Conservation (phyloP, 2,888 invertebrate species). For the Hirtodrosophila cameraria region DNA sequence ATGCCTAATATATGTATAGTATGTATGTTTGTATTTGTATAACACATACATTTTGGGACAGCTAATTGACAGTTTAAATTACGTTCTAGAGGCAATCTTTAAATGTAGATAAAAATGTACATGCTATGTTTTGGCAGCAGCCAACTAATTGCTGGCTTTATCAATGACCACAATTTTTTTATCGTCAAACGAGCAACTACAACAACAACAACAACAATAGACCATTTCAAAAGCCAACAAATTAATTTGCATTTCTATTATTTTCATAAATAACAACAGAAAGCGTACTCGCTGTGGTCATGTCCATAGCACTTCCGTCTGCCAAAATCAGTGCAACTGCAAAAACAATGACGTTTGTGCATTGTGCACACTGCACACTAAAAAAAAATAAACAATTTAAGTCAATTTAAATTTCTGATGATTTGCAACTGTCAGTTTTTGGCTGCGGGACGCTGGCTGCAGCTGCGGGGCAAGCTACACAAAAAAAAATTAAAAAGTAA, state of each 20-base stretch:
- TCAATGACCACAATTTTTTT: conserved; percentile 55
- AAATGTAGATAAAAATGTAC: conserved; percentile 23
- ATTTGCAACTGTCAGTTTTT: conserved; percentile 78
- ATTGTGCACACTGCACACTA: too few relatives aligned
- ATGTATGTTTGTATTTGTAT: conserved; percentile 2
- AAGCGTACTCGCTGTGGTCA: conserved; percentile 34
- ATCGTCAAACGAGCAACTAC: too few relatives aligned
- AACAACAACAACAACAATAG: conserved; percentile 4
- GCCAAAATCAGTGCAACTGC: conserved; percentile 58
- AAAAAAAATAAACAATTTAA: conserved; percentile 75
- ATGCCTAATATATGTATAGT: conserved; percentile 7
- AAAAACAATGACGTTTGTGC: conserved; percentile 53
- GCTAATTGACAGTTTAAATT: conserved; percentile 74
- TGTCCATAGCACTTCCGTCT: conserved; percentile 41
- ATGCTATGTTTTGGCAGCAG: conserved; percentile 13
- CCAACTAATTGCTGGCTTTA: conserved; percentile 71
- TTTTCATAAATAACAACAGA: conserved; percentile 74
- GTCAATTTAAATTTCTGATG: conserved; percentile 79
- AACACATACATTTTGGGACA: conserved; percentile 49
- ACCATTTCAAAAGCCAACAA: conserved; percentile 49
- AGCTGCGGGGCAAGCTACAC: conserved; percentile 13
- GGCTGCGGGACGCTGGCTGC: conserved; percentile 16
- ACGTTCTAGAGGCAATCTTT: conserved; percentile 35
- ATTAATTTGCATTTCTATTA: conserved; percentile 78
- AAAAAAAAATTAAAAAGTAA: too few relatives aligned